Evolutionary conservation across 2,888 invertebrate genomes (phyloP).

Genomic region (Epicampocera succincta): DNA sequence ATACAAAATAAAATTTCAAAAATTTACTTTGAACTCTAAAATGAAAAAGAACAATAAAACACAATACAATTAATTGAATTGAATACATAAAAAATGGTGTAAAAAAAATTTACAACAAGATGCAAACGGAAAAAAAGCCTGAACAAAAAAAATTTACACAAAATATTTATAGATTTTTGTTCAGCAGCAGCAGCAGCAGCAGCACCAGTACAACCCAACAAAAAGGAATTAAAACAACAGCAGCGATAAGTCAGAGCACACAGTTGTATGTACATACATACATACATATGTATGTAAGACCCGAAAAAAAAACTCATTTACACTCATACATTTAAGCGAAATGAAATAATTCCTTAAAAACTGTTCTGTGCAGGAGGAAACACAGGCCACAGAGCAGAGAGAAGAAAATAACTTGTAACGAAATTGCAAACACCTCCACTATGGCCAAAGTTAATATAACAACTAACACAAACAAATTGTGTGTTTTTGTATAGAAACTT

Average conservation of each 20-base stretch:
- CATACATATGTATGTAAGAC: no score
- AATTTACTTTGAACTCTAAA: constrained; percentile 54
- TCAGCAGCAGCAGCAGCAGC: background rate
- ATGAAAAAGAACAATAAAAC: constrained; percentile 19
- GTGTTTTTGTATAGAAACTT: constrained; percentile 19
- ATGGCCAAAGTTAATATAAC: constrained; percentile 46
- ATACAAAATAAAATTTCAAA: constrained; percentile 8
- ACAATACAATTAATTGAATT: constrained; percentile 19
- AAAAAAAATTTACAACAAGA: constrained; percentile 21
- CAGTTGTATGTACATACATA: background rate
- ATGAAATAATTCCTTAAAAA: constrained; percentile 18
- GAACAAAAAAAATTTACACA: constrained; percentile 9
- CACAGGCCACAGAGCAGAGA: background rate
- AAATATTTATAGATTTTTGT: constrained; percentile 61
- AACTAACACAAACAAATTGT: background rate
- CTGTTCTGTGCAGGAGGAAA: background rate
- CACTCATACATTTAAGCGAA: background rate
- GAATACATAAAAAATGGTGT: constrained; percentile 36
- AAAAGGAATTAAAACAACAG: constrained; percentile 27
- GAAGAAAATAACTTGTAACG: constrained; percentile 42
- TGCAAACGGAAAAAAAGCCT: constrained; percentile 17
- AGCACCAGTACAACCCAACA: constrained; percentile 14
- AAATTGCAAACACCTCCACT: constrained; percentile 55
- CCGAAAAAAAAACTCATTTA: background rate
- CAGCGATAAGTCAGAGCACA: no score